phyloP scores from a whole-genome alignment of 2,113 vertebrate species.

The Neotragus moschatus region DNA sequence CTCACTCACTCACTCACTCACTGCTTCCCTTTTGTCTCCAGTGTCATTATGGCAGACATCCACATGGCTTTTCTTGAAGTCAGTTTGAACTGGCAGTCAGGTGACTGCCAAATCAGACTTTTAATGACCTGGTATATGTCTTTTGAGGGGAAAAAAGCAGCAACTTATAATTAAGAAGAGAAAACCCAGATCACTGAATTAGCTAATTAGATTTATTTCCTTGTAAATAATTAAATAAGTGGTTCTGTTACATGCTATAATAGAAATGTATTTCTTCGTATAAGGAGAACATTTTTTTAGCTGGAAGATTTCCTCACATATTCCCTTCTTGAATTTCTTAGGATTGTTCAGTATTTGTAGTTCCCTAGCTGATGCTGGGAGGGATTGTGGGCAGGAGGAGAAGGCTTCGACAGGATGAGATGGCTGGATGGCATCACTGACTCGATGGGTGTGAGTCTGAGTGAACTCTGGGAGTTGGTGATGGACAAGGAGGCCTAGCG shows the following conservation, averaged over 20 bases:
- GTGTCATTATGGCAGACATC: not conserved
- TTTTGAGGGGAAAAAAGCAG: not conserved
- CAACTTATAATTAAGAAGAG: constrained; percentile 41
- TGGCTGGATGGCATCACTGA: too few species aligned
- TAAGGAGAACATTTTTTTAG: not conserved
- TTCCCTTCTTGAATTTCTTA: constrained; percentile 27
- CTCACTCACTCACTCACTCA: not conserved
- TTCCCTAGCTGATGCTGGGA: too few species aligned
- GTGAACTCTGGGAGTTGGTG: too few species aligned
- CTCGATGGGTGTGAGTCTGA: too few species aligned
- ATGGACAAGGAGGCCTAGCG: too few species aligned
- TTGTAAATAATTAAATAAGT: constrained; percentile 51
- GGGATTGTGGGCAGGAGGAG: too few species aligned
- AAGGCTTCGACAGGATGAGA: too few species aligned
- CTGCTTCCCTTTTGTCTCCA: constrained; percentile 9
- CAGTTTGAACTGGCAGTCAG: not conserved
- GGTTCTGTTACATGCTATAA: not conserved
- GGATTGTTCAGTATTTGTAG: constrained; percentile 1
- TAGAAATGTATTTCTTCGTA: constrained; percentile 20
- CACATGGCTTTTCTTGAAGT: not conserved
- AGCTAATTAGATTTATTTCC: constrained; percentile 42
- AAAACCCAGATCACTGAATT: constrained; percentile 43
- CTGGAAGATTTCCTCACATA: not conserved
- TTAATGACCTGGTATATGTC: not conserved
- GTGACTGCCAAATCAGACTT: not conserved